Conservation (phyloP, 2,113 vertebrate genomes). For the Silurus glanis region DNA sequence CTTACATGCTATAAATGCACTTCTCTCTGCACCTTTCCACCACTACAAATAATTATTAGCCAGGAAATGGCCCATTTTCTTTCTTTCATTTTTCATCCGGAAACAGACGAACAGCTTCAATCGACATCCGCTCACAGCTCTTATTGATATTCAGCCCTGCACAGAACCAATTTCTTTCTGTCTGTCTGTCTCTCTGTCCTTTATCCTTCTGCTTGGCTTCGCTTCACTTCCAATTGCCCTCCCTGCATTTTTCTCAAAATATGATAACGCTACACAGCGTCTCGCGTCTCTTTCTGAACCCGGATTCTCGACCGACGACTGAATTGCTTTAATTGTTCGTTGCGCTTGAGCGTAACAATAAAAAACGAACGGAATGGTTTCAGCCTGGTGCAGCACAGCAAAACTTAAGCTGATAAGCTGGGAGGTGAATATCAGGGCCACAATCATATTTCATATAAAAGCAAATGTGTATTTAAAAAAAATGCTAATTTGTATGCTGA, state of each 20-base stretch:
- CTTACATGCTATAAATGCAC: slow-evolving; percentile 16
- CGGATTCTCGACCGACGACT: slow-evolving; percentile 1
- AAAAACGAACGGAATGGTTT: not conserved
- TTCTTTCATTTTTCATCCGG: slow-evolving; percentile 41
- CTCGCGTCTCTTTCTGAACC: not conserved
- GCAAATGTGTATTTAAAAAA: not conserved
- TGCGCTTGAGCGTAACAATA: not conserved
- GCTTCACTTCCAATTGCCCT: slow-evolving; percentile 16
- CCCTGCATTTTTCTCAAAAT: slow-evolving; percentile 1
- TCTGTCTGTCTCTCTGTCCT: slow-evolving; percentile 25
- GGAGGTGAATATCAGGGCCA: not conserved
- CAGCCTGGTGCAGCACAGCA: not conserved
- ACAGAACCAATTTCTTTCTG: slow-evolving; percentile 20
- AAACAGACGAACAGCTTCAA: slow-evolving; percentile 17
- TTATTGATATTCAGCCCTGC: slow-evolving; percentile 50
- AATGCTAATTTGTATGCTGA: not conserved
- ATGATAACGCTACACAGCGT: slow-evolving; percentile 5
- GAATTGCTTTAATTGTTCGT: slow-evolving; percentile 15
- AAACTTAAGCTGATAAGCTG: not conserved
- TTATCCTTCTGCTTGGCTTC: slow-evolving; percentile 13
- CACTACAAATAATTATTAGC: slow-evolving; percentile 34
- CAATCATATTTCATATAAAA: not conserved
- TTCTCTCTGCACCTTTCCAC: slow-evolving; percentile 23
- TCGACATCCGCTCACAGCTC: slow-evolving; percentile 33
- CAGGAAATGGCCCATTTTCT: slow-evolving; percentile 25